phyloP scores from a whole-genome alignment of 2,888 invertebrate genomes.

The Biston betularia region DNA sequence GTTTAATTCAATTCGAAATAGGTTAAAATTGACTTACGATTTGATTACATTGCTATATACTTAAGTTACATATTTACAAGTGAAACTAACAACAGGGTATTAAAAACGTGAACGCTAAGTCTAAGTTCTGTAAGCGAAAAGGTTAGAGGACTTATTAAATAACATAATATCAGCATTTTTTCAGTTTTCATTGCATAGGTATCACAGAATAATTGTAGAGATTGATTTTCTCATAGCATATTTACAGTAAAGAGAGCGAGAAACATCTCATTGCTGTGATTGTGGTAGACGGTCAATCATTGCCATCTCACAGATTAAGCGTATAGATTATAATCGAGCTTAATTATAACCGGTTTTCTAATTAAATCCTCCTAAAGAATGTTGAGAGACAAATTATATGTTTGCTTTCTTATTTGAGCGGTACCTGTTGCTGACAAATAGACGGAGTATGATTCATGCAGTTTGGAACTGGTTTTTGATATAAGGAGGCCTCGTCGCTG shows the following conservation, averaged over 20 bases:
- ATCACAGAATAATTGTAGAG: too few relatives aligned
- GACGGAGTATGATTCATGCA: constrained; percentile 43
- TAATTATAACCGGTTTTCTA: constrained; percentile 39
- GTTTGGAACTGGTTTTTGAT: constrained; percentile 65
- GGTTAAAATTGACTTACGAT: too few relatives aligned
- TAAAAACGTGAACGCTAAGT: too few relatives aligned
- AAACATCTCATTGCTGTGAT: background rate
- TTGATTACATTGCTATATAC: too few relatives aligned
- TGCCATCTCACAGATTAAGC: constrained; percentile 40
- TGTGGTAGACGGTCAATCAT: background rate
- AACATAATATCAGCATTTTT: too few relatives aligned
- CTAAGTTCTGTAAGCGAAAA: too few relatives aligned
- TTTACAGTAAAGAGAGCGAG: background rate
- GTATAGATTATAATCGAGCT: constrained; percentile 31
- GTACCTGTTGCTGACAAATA: constrained; percentile 57
- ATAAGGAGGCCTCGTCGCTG: constrained; percentile 55
- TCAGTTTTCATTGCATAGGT: too few relatives aligned
- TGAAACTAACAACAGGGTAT: too few relatives aligned
- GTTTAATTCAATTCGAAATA: too few relatives aligned
- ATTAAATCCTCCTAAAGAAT: constrained; percentile 29
- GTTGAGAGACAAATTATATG: constrained; percentile 32
- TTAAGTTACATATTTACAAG: too few relatives aligned
- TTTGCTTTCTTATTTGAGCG: constrained; percentile 41
- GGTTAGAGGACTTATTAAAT: too few relatives aligned
- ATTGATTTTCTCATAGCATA: background rate